A percentile compares a stretch with the other conserved stretches of the same genome.
These are phyloP conservation scores for Chaenogobius annularis DNA, from an alignment of 2,113 vertebrate species.

Conservation along the genomic window DNA sequence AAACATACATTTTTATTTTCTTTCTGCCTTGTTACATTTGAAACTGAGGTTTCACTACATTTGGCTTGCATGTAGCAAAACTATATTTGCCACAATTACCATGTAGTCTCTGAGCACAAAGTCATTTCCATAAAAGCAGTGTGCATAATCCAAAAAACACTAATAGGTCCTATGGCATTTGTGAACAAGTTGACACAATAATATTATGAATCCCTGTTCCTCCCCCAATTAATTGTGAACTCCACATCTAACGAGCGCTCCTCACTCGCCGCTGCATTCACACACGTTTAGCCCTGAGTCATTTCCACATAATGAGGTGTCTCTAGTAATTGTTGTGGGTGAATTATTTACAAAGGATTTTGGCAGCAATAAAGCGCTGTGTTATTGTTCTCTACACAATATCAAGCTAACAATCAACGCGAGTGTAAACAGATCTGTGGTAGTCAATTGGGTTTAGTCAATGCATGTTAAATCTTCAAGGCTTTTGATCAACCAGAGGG, in stretches of 20 bases:
- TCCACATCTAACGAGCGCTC: slow-evolving; percentile 35
- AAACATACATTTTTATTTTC: neutral
- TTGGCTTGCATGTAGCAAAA: too few species aligned
- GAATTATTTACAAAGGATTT: slow-evolving; percentile 49
- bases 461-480: neutral
- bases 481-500: neutral
- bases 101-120: neutral
- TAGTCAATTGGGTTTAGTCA: slow-evolving; percentile 9
- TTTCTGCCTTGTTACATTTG: neutral
- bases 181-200: slow-evolving; percentile 15
- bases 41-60: neutral
- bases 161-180: slow-evolving; percentile 41
- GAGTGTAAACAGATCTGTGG: slow-evolving; percentile 36
- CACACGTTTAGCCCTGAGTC: slow-evolving; percentile 34
- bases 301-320: slow-evolving; percentile 51
- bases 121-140: neutral
- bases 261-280: slow-evolving; percentile 33
- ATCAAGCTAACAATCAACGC: slow-evolving; percentile 34
- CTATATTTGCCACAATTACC: neutral
- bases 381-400: slow-evolving; percentile 11
- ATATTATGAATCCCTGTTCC: slow-evolving; percentile 4
- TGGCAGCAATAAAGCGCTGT: slow-evolving; percentile 37
- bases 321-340: slow-evolving; percentile 34
- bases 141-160: neutral
- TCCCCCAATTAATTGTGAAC: slow-evolving; percentile 28